Percentiles rank a stretch among this genome's conserved stretches.
These are phyloP conservation scores for Astropecten irregularis DNA, from an alignment of 53 echinoderm and acorn worm genomes.

Conservation along the genomic window DNA sequence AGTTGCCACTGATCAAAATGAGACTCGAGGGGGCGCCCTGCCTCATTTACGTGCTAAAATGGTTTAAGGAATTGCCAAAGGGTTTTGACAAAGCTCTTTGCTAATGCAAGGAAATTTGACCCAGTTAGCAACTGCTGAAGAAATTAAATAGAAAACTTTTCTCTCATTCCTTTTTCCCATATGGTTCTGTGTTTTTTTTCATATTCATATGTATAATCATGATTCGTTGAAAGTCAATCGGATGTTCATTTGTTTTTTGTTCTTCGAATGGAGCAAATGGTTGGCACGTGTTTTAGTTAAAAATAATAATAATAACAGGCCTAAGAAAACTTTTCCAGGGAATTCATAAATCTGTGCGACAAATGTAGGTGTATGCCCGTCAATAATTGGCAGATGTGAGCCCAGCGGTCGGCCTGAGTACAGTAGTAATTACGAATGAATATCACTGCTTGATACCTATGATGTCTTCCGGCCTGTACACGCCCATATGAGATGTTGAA, in stretches of 20 bases:
- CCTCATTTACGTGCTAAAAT: constrained; percentile 3
- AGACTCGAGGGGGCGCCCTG: constrained; percentile 27
- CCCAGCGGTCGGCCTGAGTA: not conserved
- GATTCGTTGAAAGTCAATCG: too few relatives aligned
- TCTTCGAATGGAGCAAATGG: not conserved
- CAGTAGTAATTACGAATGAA: constrained; percentile 39
- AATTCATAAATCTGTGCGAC: constrained; percentile 45
- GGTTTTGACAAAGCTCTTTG: too few relatives aligned
- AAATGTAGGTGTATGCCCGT: constrained; percentile 18
- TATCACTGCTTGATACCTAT: constrained; percentile 26
- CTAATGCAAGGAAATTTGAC: too few relatives aligned
- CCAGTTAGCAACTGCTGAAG: too few relatives aligned
- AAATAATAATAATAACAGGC: too few relatives aligned
- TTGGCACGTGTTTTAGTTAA: too few relatives aligned
- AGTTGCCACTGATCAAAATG: not conserved
- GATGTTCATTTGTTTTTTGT: not conserved
- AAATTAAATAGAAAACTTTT: too few relatives aligned
- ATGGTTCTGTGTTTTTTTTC: too few relatives aligned
- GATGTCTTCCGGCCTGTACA: constrained; percentile 28
- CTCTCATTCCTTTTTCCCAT: too few relatives aligned
- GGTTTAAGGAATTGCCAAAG: too few relatives aligned
- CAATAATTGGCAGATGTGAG: not conserved
- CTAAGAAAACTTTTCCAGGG: too few relatives aligned
- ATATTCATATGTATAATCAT: too few relatives aligned
- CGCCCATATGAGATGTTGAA: constrained; percentile 31